phyloP scores from a whole-genome alignment of 1,140 invertebrate genomes.

The Eriosoma lanigerum region DNA sequence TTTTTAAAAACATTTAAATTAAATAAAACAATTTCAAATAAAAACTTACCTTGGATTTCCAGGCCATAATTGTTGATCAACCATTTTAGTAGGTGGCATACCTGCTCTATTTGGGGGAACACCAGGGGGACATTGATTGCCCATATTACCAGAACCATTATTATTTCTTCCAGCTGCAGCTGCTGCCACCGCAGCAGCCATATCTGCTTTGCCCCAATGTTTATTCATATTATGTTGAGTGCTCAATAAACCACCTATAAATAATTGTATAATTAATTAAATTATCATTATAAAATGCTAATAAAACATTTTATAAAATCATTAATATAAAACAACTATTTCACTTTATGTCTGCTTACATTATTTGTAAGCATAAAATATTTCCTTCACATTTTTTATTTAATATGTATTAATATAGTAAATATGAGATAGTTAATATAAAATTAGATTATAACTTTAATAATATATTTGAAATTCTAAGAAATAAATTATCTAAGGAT shows the following conservation, averaged over 20 bases:
- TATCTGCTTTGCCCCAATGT: constrained; percentile 45
- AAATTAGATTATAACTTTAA: not conserved
- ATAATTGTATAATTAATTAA: not conserved
- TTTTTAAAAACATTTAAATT: not conserved
- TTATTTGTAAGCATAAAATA: not conserved
- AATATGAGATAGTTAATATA: not conserved
- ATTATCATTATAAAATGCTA: not conserved
- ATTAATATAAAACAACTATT: not conserved
- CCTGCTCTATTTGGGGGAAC: constrained; percentile 61
- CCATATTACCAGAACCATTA: constrained; percentile 43
- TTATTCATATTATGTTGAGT: constrained; percentile 46
- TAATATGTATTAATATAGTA: not conserved
- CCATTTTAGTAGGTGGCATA: constrained; percentile 62
- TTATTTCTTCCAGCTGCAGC: constrained; percentile 47
- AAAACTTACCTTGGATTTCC: constrained; percentile 55
- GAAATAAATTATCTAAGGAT: not conserved
- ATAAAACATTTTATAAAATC: too few relatives aligned
- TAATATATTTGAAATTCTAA: not conserved
- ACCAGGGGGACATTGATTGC: constrained; percentile 59
- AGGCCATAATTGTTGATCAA: constrained; percentile 64
- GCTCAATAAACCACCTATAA: constrained; percentile 39
- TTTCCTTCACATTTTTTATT: not conserved
- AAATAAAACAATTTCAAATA: too few relatives aligned
- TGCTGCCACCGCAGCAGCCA: constrained; percentile 47
- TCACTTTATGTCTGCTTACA: not conserved